Percentiles rank a stretch among this genome's conserved stretches.
Evolutionary conservation across 2,888 invertebrate genomes (phyloP).

Genomic region (Lordiphosa fenestrarum): DNA sequence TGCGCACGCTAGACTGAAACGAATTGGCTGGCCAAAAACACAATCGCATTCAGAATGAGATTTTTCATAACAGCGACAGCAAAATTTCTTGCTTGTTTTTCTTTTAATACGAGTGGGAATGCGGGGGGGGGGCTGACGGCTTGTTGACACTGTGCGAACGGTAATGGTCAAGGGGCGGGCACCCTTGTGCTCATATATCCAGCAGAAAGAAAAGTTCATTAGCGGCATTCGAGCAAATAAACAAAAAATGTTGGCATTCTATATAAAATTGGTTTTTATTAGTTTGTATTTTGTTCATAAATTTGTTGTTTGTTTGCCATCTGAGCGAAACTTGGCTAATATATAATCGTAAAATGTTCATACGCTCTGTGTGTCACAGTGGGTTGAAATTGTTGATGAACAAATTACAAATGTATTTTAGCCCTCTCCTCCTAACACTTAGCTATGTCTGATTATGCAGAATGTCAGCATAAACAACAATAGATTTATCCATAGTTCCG

Average conservation of each 20-base stretch:
- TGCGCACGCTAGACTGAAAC: conserved; percentile 62
- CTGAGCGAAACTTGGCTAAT: conserved; percentile 23
- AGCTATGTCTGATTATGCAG: conserved; percentile 12
- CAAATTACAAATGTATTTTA: conserved; percentile 3
- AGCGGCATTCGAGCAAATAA: conserved; percentile 52
- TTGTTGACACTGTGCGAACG: conserved; percentile 27
- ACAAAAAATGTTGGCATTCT: conserved; percentile 54
- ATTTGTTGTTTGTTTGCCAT: conserved; percentile 41
- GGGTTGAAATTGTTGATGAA: conserved; percentile 11
- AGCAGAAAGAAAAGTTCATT: conserved; percentile 45
- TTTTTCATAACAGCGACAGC: conserved; percentile 22
- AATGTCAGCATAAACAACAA: conserved; percentile 27
- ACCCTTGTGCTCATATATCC: conserved; percentile 33
- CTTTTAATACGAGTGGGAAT: conserved; percentile 10
- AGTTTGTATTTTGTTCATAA: conserved; percentile 34
- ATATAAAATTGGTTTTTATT: conserved; percentile 62
- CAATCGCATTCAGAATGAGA: conserved; percentile 54
- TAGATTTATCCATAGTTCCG: conserved; percentile 21
- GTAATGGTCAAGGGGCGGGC: conserved; percentile 22
- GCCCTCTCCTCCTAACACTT: not conserved
- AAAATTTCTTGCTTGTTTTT: conserved; percentile 23
- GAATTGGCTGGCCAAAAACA: conserved; percentile 21
- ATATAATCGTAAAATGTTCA: conserved; percentile 32
- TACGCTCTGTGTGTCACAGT: conserved; percentile 32
- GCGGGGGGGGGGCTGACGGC: conserved; percentile 1